These are phyloP conservation scores for Cathartes aura DNA, from an alignment of 2,113 vertebrate species.

Conservation along the genomic window DNA sequence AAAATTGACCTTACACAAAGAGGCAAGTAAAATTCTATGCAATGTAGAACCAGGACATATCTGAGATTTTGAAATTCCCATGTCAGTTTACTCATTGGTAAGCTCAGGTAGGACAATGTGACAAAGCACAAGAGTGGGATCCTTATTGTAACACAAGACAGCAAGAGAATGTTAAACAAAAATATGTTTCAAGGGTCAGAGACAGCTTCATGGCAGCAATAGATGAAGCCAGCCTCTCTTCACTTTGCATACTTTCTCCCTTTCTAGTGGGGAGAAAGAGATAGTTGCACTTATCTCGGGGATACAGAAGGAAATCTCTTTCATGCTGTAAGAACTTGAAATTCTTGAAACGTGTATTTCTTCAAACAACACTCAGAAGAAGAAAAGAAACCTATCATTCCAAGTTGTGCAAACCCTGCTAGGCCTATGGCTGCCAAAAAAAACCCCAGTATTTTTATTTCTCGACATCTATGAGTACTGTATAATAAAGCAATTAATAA, in stretches of 20 bases:
- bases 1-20: neutral
- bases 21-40: neutral
- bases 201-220: neutral
- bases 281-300: neutral
- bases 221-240: neutral
- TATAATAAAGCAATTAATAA: neutral
- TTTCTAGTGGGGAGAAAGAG: neutral
- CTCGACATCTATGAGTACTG: neutral
- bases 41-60: neutral
- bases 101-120: neutral
- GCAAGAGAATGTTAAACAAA: neutral
- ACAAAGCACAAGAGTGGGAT: neutral
- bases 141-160: neutral
- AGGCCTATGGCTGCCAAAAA: neutral
- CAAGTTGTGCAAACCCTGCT: neutral
- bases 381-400: neutral
- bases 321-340: neutral
- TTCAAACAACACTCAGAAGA: neutral
- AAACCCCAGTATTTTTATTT: neutral
- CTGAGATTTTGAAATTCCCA: neutral
- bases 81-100: neutral
- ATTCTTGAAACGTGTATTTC: neutral
- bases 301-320: neutral
- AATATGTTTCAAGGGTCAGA: neutral
- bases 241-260: neutral